Evolutionary conservation across 2,113 vertebrate genomes (phyloP), one percentile per base, ranked within the genome.

Genomic region (Rhinoderma darwinii): DNA sequence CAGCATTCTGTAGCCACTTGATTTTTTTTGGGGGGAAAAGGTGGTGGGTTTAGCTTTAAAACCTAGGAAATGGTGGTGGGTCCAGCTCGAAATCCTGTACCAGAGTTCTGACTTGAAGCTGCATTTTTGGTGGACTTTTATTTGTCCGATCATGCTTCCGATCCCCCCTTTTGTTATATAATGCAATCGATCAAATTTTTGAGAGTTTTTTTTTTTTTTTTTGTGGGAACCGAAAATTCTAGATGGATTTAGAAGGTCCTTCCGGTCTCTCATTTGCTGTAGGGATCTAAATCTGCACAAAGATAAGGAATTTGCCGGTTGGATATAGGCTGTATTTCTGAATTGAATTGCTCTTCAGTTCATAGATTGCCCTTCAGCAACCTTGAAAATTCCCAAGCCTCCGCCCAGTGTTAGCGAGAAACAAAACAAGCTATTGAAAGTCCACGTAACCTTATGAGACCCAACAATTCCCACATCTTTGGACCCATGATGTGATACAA

Each of bases 381-480:
- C 78, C 56, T 61, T 81, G 78, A 27, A 81, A 63, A 81, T 61
- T 61, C 54, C 5, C 35, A 1, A 54, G 54, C 54, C 27, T 43
- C 54, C n/a, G 30, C 27, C 37, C 35, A 22, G 18, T 14, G 56
- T n/a, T 81, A 59, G 37, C 1, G 2, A 10, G 78, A 43, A 63
- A 81, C 35, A 41, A 59, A 63, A 37, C 74, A 25, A 20, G 54
- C 78, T 63, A 81, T 63, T 61, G 77, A 77, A 50, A 61, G 78
- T 30, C 54, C 51, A 37, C 30, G 54, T 59, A 41, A 61, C 12
- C 25, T 61, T 63, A 22, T 39, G 35, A 41, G 39, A 39, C 1
- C 22, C 14, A 37, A 43, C 35, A 41, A n/a, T 25, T 41, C 50
- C 54, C 51, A 15, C 77, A 77, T 77, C 9, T 35, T 15, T 1